Evolutionary conservation across 2,797 vertebrate genomes (phyloP).

Genomic region (Cyclura pinguis): DNA sequence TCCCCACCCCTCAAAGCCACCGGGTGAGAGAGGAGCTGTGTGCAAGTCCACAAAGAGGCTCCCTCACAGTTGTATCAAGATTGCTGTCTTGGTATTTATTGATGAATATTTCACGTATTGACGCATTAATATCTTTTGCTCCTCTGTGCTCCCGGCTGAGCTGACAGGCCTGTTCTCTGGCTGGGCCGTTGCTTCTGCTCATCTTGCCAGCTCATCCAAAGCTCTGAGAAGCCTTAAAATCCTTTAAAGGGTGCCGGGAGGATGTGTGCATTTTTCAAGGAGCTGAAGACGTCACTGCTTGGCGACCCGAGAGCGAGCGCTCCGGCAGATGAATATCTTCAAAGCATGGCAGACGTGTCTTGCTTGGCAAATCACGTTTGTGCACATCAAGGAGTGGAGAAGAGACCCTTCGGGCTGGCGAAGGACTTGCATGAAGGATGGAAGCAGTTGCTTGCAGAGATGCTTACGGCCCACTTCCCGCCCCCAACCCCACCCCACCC

Average conservation of each 20-base stretch:
- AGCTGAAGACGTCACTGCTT: not conserved
- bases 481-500: no score
- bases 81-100: no score
- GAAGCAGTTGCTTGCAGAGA: not conserved
- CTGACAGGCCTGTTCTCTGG: not conserved
- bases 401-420: not conserved
- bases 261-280: not conserved
- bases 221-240: slow-evolving; percentile 1
- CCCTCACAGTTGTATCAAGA: no score
- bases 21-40: not conserved
- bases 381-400: not conserved
- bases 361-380: not conserved
- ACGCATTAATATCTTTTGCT: not conserved
- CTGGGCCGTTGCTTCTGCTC: not conserved
- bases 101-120: not conserved
- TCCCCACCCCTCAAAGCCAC: no score
- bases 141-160: not conserved
- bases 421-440: not conserved
- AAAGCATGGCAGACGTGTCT: not conserved
- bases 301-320: not conserved
- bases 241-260: not conserved
- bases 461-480: not conserved
- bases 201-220: not conserved
- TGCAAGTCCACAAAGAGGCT: not conserved
- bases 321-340: not conserved